phyloP scores from a whole-genome alignment of 1,140 invertebrate genomes.

The Lordiphosa mommai region DNA sequence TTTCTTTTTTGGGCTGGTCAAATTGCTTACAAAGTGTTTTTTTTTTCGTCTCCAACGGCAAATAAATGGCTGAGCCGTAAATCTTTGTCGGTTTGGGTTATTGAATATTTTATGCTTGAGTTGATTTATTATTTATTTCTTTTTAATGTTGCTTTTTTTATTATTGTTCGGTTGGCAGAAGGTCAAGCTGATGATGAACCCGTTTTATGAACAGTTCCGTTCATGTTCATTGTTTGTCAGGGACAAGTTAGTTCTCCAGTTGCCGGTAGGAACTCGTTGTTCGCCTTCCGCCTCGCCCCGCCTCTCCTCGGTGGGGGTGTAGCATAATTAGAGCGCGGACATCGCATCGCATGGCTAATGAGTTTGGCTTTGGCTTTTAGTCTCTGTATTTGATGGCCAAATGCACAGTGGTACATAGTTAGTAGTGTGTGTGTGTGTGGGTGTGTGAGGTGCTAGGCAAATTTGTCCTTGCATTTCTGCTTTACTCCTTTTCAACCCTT shows the following conservation, averaged over 20 bases:
- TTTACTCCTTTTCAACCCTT: constrained; percentile 7
- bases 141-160: constrained; percentile 54
- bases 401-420: constrained; percentile 23
- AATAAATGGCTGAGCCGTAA: constrained; percentile 76
- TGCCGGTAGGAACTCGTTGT: constrained; percentile 37
- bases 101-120: constrained; percentile 76
- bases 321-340: constrained; percentile 56
- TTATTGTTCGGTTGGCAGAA: constrained; percentile 28
- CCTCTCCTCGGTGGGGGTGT: constrained; percentile 10
- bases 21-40: constrained; percentile 74
- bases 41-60: constrained; percentile 24
- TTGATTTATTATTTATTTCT: constrained; percentile 79
- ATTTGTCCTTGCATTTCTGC: constrained; percentile 1
- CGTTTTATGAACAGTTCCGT: constrained; percentile 22
- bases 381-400: constrained; percentile 51
- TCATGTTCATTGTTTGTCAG: constrained; percentile 31
- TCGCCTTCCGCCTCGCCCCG: constrained; percentile 31
- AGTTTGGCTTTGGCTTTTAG: constrained; percentile 48
- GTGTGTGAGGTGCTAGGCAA: constrained; percentile 20
- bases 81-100: constrained; percentile 77
- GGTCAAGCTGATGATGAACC: constrained; percentile 64
- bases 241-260: constrained; percentile 19
- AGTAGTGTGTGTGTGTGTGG: constrained; percentile 10
- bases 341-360: constrained; percentile 61
- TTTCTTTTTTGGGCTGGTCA: constrained; percentile 12